These are phyloP conservation scores for Esox lucius DNA, from an alignment of 2,797 vertebrate species.

Conservation along the genomic window DNA sequence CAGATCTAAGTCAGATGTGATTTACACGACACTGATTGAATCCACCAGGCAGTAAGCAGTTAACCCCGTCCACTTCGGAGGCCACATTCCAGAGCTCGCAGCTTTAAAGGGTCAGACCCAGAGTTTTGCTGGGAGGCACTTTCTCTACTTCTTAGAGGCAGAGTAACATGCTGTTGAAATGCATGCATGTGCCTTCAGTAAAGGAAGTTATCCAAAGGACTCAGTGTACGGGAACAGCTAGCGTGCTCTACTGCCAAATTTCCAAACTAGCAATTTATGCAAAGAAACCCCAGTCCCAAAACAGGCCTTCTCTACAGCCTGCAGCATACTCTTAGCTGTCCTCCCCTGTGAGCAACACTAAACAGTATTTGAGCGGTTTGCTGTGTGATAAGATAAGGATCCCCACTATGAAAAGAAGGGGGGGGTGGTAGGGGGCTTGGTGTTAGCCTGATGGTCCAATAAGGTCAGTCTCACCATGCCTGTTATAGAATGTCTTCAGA, in stretches of 20 bases:
- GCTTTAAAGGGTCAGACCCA: not conserved
- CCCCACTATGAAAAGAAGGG: not conserved
- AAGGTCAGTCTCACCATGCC: not conserved
- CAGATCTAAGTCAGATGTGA: not conserved
- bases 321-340: not conserved
- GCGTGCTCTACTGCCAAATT: too few species aligned
- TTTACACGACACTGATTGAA: not conserved
- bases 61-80: not conserved
- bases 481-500: not conserved
- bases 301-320: slow-evolving; percentile 2
- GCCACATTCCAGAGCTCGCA: slow-evolving; percentile 16
- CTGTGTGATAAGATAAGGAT: slow-evolving; percentile 3
- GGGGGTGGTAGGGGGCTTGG: not conserved
- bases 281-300: slow-evolving; percentile 8
- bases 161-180: too few species aligned
- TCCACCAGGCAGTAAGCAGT: not conserved
- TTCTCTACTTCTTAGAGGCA: too few species aligned
- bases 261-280: too few species aligned
- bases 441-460: slow-evolving; percentile 1
- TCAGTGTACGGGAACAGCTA: too few species aligned
- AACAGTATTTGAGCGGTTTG: slow-evolving; percentile 28
- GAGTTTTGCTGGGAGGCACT: too few species aligned
- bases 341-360: slow-evolving; percentile 36
- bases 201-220: too few species aligned
- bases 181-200: too few species aligned